Conservation (phyloP, 1,140 invertebrate genomes). For the Gonioctena quinquepunctata region DNA sequence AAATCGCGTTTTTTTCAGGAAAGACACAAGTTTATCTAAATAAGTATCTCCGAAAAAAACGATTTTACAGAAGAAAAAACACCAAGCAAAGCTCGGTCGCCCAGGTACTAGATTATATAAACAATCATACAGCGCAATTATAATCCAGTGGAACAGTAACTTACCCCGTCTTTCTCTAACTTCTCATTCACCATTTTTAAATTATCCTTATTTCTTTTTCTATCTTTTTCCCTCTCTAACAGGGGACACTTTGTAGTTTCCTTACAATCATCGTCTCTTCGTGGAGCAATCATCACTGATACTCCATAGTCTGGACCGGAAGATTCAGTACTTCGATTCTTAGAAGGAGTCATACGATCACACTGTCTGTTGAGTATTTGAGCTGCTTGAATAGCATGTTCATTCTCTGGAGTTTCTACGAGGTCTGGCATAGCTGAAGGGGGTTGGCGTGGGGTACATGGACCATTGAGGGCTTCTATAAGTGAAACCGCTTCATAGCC, state of each 20-base stretch:
- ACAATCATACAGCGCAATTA: too few relatives aligned
- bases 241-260: slow-evolving; percentile 56
- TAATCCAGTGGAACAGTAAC: too few relatives aligned
- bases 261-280: slow-evolving; percentile 60
- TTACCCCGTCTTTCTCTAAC: slow-evolving; percentile 59
- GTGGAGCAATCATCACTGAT: slow-evolving; percentile 67
- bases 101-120: too few relatives aligned
- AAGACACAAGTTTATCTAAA: too few relatives aligned
- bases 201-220: slow-evolving; percentile 55
- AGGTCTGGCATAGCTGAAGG: slow-evolving; percentile 61
- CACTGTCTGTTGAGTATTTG: slow-evolving; percentile 67
- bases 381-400: slow-evolving; percentile 62
- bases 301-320: slow-evolving; percentile 64
- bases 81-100: too few relatives aligned
- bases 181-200: slow-evolving; percentile 64
- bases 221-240: slow-evolving; percentile 51
- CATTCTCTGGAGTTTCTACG: slow-evolving; percentile 55
- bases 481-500: slow-evolving; percentile 95
- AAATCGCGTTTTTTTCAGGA: too few relatives aligned
- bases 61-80: too few relatives aligned
- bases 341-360: slow-evolving; percentile 37
- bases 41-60: too few relatives aligned
- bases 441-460: slow-evolving; percentile 65
- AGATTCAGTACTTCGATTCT: slow-evolving; percentile 44
- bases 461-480: slow-evolving; percentile 98